Base-by-base conservation (phyloP, 2,797 vertebrate genomes). In the Hafferia zeledoni region DNA sequence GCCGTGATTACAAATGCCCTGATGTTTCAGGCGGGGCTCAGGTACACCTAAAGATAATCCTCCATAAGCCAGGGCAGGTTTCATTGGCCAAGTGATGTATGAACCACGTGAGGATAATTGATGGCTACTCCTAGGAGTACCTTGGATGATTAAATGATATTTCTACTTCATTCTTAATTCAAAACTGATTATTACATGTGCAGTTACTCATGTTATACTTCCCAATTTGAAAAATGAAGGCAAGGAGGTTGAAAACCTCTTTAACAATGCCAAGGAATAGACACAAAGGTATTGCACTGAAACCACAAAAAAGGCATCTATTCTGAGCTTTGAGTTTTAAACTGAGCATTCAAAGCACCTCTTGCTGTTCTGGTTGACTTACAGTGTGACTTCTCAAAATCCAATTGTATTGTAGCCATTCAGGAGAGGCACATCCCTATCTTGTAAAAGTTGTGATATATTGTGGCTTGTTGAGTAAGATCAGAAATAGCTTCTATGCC, bases 151-250 rank as follows among this genome's bases (percentile, higher is more conserved):
- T 94, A 94, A 95, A 78, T n/a, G 69, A 22, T 94, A 94, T 88
- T 94, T 90, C 90, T 86, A 91, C 65, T 90, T 94, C 85, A 88
- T 96, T 83, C 83, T 63, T 96, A 96, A 96, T 96, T 94, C 90
- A 93, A 75, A 92, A 63, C 76, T 88, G 91, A 90, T 94, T 90
- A 96, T 90, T 86, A 90, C 70, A 65, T 16, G 57, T 91, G 80
- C 72, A 90, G 90, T 96, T 95, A 93, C 69, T 92, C 82, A 64
- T 1, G 50, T 83, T 83, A 30, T 8, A 65, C 59, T 78, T 87
- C 67, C 47, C 83, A 55, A 6, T 52, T 72, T 94, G 90, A 95
- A 94, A 94, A 94, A 94, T 90, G 90, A 94, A 81, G 37, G 47
- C 13, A 83, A 61, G 1, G 1, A 81, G 76, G 67, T 22, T 72